Base-by-base conservation (phyloP, 2,888 invertebrate species). In the Branchinecta sandiegonensis region DNA sequence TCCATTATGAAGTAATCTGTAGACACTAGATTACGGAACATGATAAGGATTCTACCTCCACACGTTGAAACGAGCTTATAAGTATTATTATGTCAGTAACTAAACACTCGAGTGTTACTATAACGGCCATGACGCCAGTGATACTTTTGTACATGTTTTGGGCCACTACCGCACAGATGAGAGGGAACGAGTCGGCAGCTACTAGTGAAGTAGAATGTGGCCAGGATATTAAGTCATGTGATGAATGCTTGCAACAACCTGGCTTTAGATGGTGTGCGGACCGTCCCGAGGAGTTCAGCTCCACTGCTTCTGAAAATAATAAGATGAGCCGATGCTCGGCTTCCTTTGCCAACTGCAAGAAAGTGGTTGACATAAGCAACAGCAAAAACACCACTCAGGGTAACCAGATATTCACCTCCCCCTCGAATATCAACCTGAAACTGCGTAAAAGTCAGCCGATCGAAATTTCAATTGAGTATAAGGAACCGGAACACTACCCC, bases 401-500 rank as follows among this genome's bases (percentile, higher is more conserved):
- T 8, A 56, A 8, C 17, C 14, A 17, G 10, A 9, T 17, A 56
- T 56, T 14, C 17, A 14, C 17, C 8, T 56, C 56, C 1, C 56
- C 56, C 17, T 14, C n/a, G 56, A 10, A 56, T 0, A 8, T 56
- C 8, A 56, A 56, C n/a, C 14, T 17, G n/a, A 14, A n/a, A 14
- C 72, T 70, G 69, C 70, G 79, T 80, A 68, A 77, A 90, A 90
- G 88, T 76, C 86, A 90, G 81, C 85, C 86, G 72, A 84, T 89
- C 74, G 84, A 83, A 73, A 81, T 93, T 75, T 78, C 82, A 9
- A 85, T 93, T 75, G 81, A 83, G 56, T 92, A 90, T 77, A 86
- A 88, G 0, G 90, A 90, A 80, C 6, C 37, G 37, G 86, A 88
- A 76, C 95, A 99, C 78, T 99, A 97, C 79, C 97, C 97, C 0